Conservation (phyloP, 2,113 vertebrate species). For the Upupa epops region DNA sequence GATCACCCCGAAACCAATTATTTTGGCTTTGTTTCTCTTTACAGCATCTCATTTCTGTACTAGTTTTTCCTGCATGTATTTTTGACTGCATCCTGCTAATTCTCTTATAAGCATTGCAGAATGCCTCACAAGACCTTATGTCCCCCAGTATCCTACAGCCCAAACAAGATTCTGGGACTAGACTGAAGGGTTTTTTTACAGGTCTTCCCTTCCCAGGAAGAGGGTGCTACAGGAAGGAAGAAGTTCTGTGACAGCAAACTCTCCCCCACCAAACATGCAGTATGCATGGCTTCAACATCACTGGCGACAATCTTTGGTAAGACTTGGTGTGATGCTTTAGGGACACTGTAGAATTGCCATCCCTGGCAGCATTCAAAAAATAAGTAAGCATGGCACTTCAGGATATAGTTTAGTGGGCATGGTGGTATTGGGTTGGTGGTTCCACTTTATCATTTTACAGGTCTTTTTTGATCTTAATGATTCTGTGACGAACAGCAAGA, state of each 20-base stretch:
- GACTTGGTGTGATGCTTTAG: background rate
- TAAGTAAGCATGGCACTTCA: too few species aligned
- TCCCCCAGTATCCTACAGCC: background rate
- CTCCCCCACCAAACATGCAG: background rate
- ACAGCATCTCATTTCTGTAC: background rate
- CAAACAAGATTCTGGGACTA: background rate
- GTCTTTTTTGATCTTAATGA: too few species aligned
- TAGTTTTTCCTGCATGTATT: background rate
- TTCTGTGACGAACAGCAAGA: too few species aligned
- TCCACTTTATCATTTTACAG: too few species aligned
- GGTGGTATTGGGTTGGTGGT: too few species aligned
- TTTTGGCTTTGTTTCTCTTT: background rate
- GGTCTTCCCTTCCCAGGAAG: background rate
- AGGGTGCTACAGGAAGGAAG: background rate
- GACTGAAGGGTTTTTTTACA: background rate
- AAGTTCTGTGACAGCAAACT: background rate
- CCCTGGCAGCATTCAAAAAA: too few species aligned
- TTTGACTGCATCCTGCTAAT: background rate
- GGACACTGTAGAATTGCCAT: background rate
- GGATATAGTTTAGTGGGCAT: too few species aligned
- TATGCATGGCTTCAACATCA: background rate
- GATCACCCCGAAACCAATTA: background rate
- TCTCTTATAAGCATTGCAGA: background rate
- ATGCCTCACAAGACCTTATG: background rate
- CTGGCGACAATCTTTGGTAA: background rate